Evolutionary conservation across 2,113 vertebrate species (phyloP), one percentile per base, ranked within the genome.

Genomic region (Callorhinus ursinus): DNA sequence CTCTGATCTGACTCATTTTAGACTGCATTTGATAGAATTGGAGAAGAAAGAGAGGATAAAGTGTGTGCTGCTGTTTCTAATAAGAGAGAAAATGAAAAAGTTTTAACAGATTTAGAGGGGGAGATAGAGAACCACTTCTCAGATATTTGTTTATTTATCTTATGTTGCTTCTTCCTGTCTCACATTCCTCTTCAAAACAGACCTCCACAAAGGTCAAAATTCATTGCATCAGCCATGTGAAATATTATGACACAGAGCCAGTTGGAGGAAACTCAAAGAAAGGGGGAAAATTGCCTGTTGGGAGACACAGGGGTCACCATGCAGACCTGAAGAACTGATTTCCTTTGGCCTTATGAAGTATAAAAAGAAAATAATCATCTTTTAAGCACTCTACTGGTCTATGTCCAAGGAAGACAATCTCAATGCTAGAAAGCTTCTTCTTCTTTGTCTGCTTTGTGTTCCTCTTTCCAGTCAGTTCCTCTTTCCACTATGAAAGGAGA

Each of bases 1-100:
- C 76, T 97, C 28, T 90, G 26, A 88, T 93, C 33, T 96, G 93
- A 97, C 83, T 24, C 14, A 90, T 97, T 88, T 74, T 94, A 97
- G 55, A 92, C 55, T 28, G 0, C 33, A 69, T 96, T 49, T 91
- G 24, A 84, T 36, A 63, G 42, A 82, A 24, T 53, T 95, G 16
- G 36, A 88, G n/a, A 31, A 82, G 79, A 95, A 39, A 96, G 6
- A 94, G 82, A 76, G 49, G 59, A 81, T 81, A 18, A 83, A 18
- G 22, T 42, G 7, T 31, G 1, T 79, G 4, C 39, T 93, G 2
- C 2, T 96, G 3, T 51, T 94, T 46, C 24, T 96, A 95, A 72
- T 95, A 92, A 93, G 92, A 83, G 18, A 81, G 5, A 80, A 93
- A 91, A 77, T 49, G 55, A 83, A 28, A 3, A 36, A 49, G 76